Base-by-base conservation (phyloP, 2,797 vertebrate genomes). In the Limnodromus scolopaceus region DNA sequence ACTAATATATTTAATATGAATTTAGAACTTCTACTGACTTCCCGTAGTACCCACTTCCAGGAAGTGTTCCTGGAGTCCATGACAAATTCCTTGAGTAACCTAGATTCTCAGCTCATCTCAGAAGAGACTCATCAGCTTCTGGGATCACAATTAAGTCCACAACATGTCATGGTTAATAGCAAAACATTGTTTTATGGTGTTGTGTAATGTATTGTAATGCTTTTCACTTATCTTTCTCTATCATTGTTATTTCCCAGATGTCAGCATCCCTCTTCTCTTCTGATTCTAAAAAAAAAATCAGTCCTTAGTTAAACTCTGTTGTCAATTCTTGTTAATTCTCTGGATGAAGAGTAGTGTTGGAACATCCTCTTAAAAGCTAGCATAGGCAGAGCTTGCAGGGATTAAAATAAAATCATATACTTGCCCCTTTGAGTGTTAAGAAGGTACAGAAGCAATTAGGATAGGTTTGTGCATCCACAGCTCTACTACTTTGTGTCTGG, bases 301-400 rank as follows among this genome's bases (percentile, higher is more conserved):
- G 51, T 55, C 71, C 71, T 84, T 70, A 87, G 53, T 92, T 91
- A 85, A 89, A 87, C 64, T 77, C 27, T 64, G 14, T 61, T 93
- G 72, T 81, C 76, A 85, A 41, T 71, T 38, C 57, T 68, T 76
- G 25, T 81, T 78, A 61, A 38, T 76, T 88, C 27, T 83, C 39
- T 74, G 25, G 55, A 27, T n/a, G 13, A 83, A 66, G 95, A 57
- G 10, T 19, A n/a, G 14, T 55, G 3, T 64, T 74, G 55, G 48
- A 74, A 30, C 81, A 75, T 49, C 30, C 71, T 48, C 28, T 77
- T 71, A 77, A 46, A 41, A 71, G 23, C 20, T 79, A 61, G 27
- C 19, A 30, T 11, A 57, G 64, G 20, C 36, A 78, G 65, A 85
- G 41, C 1, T 74, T 85, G 64, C 1, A 83, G 41, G 23, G 65